Evolutionary conservation across 1,140 invertebrate genomes (phyloP).

Genomic region (Zaprionus inermis): DNA sequence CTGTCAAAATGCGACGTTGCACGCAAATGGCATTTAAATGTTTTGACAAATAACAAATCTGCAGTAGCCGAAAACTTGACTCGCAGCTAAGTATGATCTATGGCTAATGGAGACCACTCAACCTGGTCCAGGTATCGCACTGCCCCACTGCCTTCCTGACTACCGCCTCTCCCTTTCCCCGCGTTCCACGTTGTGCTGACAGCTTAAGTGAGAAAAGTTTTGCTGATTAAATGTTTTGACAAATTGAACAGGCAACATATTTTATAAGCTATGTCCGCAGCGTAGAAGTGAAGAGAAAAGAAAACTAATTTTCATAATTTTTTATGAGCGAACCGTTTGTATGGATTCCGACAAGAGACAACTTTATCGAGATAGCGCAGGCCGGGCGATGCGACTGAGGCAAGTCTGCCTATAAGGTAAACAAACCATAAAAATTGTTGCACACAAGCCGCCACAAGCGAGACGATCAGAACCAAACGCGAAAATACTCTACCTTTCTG

Average conservation of each 20-base stretch:
- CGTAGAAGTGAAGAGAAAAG: not conserved
- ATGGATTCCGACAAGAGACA: constrained; percentile 6
- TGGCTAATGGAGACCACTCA: constrained; percentile 11
- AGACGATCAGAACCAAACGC: constrained; percentile 7
- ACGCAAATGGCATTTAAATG: constrained; percentile 81
- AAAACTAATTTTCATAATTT: constrained; percentile 28
- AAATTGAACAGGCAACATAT: constrained; percentile 61
- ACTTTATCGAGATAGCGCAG: constrained; percentile 6
- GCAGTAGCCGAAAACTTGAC: constrained; percentile 68
- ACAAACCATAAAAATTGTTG: constrained; percentile 34
- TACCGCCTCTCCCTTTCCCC: not conserved
- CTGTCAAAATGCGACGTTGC: constrained; percentile 68
- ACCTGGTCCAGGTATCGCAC: constrained; percentile 3
- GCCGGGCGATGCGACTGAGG: not conserved
- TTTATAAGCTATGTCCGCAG: constrained; percentile 18
- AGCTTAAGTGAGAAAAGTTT: constrained; percentile 81
- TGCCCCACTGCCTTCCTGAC: not conserved
- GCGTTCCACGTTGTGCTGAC: constrained; percentile 47
- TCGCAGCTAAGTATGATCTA: constrained; percentile 19
- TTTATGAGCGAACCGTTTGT: constrained; percentile 18
- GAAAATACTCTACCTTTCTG: not conserved
- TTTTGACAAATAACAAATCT: constrained; percentile 83
- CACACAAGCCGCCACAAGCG: not conserved
- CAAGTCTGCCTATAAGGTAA: constrained; percentile 24
- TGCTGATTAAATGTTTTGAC: constrained; percentile 79